Evolutionary conservation across 2,888 invertebrate genomes (phyloP).

Genomic region (Drosophila flavopinicola): DNA sequence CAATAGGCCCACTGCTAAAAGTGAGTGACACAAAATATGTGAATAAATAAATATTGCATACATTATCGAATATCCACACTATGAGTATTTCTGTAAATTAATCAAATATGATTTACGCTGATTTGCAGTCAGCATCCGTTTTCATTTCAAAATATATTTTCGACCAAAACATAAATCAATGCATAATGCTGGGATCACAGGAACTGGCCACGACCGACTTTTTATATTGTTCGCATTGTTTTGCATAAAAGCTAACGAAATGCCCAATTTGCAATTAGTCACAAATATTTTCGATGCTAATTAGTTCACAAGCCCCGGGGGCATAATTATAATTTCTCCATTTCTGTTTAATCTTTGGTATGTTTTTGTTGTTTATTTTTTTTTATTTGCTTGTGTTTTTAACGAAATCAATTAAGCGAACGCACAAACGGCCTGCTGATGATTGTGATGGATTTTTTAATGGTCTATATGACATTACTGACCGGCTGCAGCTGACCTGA

Average conservation of each 20-base stretch:
- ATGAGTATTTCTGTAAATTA: conserved; percentile 30
- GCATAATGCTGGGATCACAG: conserved; percentile 4
- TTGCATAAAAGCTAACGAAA: conserved; percentile 18
- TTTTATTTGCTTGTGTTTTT: conserved; percentile 8
- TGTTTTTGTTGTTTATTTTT: neutral
- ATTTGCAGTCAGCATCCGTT: conserved; percentile 32
- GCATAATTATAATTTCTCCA: conserved; percentile 10
- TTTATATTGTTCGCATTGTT: neutral
- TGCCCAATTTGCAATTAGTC: conserved; percentile 53
- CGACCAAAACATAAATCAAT: conserved; percentile 15
- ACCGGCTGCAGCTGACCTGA: conserved; percentile 28
- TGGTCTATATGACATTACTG: conserved; percentile 35
- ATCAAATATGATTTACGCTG: conserved; percentile 52
- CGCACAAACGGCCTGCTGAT: conserved; percentile 23
- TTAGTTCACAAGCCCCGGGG: conserved; percentile 32
- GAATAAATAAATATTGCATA: neutral
- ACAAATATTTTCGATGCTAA: conserved; percentile 42
- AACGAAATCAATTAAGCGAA: conserved; percentile 35
- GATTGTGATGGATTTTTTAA: conserved; percentile 61
- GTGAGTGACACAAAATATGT: neutral
- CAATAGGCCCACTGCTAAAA: neutral
- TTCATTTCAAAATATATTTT: conserved; percentile 12
- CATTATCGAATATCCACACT: conserved; percentile 2
- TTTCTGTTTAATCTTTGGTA: neutral
- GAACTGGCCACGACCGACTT: neutral